Percentiles rank a stretch among this genome's conserved stretches.
Conservation (phyloP, 2,888 invertebrate genomes). For the Elmis aenea region DNA sequence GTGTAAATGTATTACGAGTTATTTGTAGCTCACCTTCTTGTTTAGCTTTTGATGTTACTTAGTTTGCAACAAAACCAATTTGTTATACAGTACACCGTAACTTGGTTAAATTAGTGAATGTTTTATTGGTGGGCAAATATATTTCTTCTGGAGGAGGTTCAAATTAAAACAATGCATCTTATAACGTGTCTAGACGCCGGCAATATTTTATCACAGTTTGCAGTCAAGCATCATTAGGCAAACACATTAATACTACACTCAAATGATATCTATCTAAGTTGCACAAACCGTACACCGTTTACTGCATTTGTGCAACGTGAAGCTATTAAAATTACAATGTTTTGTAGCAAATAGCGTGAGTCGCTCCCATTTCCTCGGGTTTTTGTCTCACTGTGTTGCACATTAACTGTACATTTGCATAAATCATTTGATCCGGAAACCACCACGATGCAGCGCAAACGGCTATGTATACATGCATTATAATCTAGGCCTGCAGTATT, state of each 20-base stretch:
- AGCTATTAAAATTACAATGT: constrained; percentile 24
- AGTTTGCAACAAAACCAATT: too few species aligned
- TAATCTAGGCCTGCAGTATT: constrained; percentile 14
- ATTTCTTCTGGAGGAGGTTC: too few species aligned
- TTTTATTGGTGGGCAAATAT: too few species aligned
- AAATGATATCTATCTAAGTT: constrained; percentile 22
- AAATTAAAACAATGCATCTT: constrained; percentile 14
- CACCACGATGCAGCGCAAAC: constrained; percentile 14
- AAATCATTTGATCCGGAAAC: constrained; percentile 24
- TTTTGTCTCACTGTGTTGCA: constrained; percentile 22
- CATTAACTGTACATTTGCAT: constrained; percentile 27
- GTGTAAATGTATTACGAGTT: too few species aligned
- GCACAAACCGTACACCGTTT: constrained; percentile 18
- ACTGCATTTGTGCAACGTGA: constrained; percentile 17
- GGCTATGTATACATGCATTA: constrained; percentile 16
- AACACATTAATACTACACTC: constrained; percentile 19
- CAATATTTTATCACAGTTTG: constrained; percentile 15
- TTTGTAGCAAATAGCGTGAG: constrained; percentile 23
- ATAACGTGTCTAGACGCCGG: constrained; percentile 13
- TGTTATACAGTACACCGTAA: too few species aligned
- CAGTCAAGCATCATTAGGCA: constrained; percentile 14
- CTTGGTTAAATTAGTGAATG: too few species aligned
- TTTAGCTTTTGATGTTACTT: too few species aligned
- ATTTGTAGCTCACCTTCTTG: too few species aligned
- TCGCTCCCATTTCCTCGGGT: constrained; percentile 22